Evolutionary conservation across 2,113 vertebrate genomes (phyloP).

Genomic region (Callorhinus ursinus): DNA sequence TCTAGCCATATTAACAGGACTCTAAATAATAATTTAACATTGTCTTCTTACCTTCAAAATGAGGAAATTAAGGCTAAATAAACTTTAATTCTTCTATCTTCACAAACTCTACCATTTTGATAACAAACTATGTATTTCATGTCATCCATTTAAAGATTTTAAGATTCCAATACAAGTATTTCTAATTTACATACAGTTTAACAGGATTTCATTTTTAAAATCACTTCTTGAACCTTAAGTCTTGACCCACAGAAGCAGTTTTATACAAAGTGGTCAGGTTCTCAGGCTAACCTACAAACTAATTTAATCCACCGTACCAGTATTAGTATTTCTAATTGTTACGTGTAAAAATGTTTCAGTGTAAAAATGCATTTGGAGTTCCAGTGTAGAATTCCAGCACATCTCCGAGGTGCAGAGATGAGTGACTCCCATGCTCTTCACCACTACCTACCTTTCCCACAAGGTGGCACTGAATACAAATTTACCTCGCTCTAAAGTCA

Average conservation of each 20-base stretch:
- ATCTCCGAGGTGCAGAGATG: not conserved
- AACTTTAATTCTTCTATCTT: not conserved
- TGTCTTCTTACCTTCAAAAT: slow-evolving; percentile 28
- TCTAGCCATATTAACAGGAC: not conserved
- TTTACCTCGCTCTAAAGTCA: not conserved
- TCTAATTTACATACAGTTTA: slow-evolving; percentile 32
- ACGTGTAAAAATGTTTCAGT: not conserved
- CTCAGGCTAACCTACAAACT: not conserved
- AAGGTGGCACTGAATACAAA: not conserved
- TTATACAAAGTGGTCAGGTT: not conserved
- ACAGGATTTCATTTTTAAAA: slow-evolving; percentile 47
- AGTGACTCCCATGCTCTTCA: not conserved
- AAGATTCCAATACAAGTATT: slow-evolving; percentile 36
- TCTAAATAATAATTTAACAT: slow-evolving; percentile 15
- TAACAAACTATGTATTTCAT: not conserved
- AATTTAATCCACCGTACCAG: not conserved
- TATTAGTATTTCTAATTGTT: not conserved
- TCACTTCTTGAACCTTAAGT: not conserved
- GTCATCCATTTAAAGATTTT: slow-evolving; percentile 1
- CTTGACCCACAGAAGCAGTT: slow-evolving; percentile 8
- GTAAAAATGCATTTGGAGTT: not conserved
- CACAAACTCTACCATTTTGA: not conserved
- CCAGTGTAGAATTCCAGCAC: not conserved
- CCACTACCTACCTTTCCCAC: not conserved
- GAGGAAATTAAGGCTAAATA: not conserved